Evolutionary conservation across 2,797 vertebrate species (phyloP).

Genomic region (Poecile montanus): DNA sequence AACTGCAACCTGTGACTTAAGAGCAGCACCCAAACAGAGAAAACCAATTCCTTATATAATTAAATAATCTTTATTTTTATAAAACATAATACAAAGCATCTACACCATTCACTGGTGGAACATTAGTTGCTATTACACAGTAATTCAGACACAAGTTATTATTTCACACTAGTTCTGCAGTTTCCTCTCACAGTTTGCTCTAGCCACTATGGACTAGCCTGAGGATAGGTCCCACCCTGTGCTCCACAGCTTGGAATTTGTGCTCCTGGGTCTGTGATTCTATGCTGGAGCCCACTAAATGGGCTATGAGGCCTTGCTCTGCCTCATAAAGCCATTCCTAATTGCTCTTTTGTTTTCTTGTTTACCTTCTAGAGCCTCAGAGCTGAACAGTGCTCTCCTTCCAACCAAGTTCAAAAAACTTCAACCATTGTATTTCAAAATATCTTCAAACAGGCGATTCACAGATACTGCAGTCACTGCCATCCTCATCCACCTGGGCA

Average conservation of each 20-base stretch:
- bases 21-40: background rate
- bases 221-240: background rate
- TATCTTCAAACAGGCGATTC: background rate
- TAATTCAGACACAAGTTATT: conserved; percentile 70
- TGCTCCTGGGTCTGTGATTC: background rate
- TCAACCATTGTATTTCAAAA: background rate
- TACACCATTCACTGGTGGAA: conserved; percentile 72
- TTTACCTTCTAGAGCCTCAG: background rate
- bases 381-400: background rate
- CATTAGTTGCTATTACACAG: conserved; percentile 73
- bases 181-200: background rate
- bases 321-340: background rate
- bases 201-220: background rate
- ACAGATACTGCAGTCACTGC: background rate
- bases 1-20: background rate
- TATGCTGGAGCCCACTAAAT: background rate
- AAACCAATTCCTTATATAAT: background rate
- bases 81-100: conserved; percentile 76
- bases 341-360: background rate
- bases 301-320: background rate
- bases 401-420: background rate
- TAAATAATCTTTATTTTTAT: conserved; percentile 77
- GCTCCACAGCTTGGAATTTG: background rate
- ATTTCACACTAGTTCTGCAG: conserved; percentile 50
- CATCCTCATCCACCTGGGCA: background rate